Evolutionary conservation across 2,113 vertebrate species (phyloP).

Genomic region (Epinephelus lanceolatus): DNA sequence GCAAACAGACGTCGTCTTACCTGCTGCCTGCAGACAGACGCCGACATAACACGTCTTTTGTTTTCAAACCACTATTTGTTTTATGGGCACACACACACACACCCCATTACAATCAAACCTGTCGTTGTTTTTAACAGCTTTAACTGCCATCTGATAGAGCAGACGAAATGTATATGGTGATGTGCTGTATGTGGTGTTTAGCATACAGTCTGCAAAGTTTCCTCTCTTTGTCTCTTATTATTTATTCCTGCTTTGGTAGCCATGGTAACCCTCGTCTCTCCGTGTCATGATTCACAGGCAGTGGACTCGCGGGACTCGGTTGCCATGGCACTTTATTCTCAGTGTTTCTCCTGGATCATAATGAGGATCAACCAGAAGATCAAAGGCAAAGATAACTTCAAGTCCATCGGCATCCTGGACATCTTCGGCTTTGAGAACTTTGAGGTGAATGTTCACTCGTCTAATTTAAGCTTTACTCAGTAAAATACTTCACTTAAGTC

Average conservation of each 20-base stretch:
- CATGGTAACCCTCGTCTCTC: slow-evolving; percentile 20
- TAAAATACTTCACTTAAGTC: no score
- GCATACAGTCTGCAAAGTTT: slow-evolving; percentile 14
- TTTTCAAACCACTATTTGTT: slow-evolving; percentile 56
- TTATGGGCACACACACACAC: slow-evolving; percentile 32
- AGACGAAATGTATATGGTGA: slow-evolving; percentile 4
- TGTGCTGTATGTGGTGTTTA: slow-evolving; percentile 17
- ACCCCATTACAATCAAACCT: slow-evolving; percentile 11
- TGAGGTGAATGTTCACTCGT: slow-evolving; percentile 82
- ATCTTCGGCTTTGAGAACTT: slow-evolving; percentile 97
- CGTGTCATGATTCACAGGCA: slow-evolving; percentile 82
- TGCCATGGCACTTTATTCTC: slow-evolving; percentile 94
- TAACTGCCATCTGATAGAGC: slow-evolving; percentile 20
- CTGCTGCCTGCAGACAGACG: slow-evolving; percentile 44
- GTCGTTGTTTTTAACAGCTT: slow-evolving; percentile 27
- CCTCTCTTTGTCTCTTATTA: background rate
- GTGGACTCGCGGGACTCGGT: slow-evolving; percentile 93
- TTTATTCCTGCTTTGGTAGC: slow-evolving; percentile 24
- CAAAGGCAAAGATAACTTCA: slow-evolving; percentile 94
- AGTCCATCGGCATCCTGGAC: slow-evolving; percentile 95
- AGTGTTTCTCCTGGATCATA: slow-evolving; percentile 96
- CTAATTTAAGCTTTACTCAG: background rate
- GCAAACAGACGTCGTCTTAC: slow-evolving; percentile 61
- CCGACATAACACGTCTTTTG: slow-evolving; percentile 61
- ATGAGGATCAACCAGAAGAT: slow-evolving; percentile 92